Percentiles rank a stretch among this genome's conserved stretches.
phyloP scores from a whole-genome alignment of 2,113 vertebrate species.

The Chloebia gouldiae region DNA sequence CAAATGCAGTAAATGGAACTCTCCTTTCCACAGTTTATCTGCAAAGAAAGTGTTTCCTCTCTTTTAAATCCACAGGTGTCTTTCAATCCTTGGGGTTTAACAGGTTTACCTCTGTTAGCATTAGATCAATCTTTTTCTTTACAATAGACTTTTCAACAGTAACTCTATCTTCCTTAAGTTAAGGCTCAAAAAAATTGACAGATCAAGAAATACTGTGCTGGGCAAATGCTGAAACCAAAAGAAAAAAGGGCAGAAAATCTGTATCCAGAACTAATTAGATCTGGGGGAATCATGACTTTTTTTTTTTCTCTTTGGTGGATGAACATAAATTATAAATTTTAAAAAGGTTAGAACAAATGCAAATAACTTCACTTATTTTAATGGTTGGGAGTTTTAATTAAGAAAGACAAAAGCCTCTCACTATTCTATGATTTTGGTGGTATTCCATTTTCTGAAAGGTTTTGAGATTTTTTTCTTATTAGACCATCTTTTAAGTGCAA shows the following conservation, averaged over 20 bases:
- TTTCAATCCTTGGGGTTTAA: not conserved
- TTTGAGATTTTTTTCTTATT: not conserved
- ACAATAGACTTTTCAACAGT: constrained; percentile 3
- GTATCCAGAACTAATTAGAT: not conserved
- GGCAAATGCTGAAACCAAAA: not conserved
- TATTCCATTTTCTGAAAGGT: not conserved
- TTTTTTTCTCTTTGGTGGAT: not conserved
- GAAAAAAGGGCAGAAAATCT: not conserved
- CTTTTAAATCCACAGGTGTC: not conserved
- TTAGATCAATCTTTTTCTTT: constrained; percentile 4
- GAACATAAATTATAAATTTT: not conserved
- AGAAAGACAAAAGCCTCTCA: not conserved
- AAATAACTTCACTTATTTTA: not conserved
- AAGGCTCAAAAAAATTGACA: not conserved
- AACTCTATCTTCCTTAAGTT: not conserved
- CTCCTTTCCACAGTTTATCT: not conserved
- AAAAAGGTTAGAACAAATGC: not conserved
- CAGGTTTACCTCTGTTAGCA: not conserved
- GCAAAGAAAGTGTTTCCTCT: not conserved
- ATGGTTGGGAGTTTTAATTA: not conserved
- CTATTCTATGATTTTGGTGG: not conserved
- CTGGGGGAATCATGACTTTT: not conserved
- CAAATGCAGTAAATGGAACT: not conserved
- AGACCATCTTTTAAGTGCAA: not conserved
- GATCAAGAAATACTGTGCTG: not conserved